phyloP scores from a whole-genome alignment of 2,113 vertebrate species.

The Oceanites oceanicus region DNA sequence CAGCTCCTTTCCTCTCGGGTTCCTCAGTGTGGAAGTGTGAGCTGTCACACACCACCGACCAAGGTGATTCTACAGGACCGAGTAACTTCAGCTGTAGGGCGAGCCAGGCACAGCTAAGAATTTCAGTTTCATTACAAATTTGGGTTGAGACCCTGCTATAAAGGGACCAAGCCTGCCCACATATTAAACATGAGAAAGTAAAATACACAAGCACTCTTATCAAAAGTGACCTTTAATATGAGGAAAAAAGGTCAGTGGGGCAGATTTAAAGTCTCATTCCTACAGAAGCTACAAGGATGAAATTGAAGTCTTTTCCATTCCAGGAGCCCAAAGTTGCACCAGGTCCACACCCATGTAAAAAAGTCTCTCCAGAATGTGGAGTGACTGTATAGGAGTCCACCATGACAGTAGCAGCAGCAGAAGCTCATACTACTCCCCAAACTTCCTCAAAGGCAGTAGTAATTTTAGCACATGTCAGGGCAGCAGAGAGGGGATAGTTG shows the following conservation, averaged over 20 bases:
- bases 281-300: neutral
- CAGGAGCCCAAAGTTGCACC: neutral
- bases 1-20: conserved; percentile 28
- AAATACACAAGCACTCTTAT: neutral
- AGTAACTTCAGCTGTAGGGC: neutral
- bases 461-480: conserved; percentile 93
- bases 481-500: conserved; percentile 95
- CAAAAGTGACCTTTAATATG: conserved; percentile 45
- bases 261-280: neutral
- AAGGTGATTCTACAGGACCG: neutral
- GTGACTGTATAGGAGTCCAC: neutral
- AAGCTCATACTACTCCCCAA: conserved; percentile 87
- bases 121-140: neutral
- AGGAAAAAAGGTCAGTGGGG: neutral
- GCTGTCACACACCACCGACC: neutral
- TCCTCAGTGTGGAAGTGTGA: neutral
- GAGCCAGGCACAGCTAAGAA: neutral
- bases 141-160: neutral
- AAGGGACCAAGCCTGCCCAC: neutral
- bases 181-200: neutral
- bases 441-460: conserved; percentile 95
- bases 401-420: neutral
- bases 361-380: neutral
- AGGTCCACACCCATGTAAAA: neutral
- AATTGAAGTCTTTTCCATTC: neutral